Evolutionary conservation across 1,140 invertebrate genomes (phyloP).

Genomic region (Zaprionus tsacasi): DNA sequence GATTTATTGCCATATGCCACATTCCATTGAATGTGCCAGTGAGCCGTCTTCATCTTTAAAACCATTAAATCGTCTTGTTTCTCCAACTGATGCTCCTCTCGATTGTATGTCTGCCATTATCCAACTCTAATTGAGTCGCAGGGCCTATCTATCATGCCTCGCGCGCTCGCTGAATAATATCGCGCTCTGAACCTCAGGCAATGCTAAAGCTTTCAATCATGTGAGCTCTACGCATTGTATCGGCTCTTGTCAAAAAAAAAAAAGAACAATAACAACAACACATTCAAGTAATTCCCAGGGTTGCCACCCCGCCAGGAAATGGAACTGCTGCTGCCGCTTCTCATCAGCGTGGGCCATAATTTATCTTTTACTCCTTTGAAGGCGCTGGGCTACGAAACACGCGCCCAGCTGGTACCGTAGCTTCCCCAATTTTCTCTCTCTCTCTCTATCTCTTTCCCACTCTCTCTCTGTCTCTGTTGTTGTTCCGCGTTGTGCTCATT

Average conservation of each 20-base stretch:
- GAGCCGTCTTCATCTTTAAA: neutral
- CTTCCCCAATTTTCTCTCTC: neutral
- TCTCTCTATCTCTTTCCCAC: neutral
- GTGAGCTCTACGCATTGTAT: slow-evolving; percentile 35
- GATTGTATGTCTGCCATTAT: slow-evolving; percentile 41
- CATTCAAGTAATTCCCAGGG: slow-evolving; percentile 30
- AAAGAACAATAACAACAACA: slow-evolving; percentile 14
- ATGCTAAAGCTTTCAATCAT: slow-evolving; percentile 71
- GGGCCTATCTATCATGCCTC: slow-evolving; percentile 63
- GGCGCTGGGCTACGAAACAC: slow-evolving; percentile 13
- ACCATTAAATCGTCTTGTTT: slow-evolving; percentile 44
- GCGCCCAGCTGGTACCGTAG: slow-evolving; percentile 42
- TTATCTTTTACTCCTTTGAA: slow-evolving; percentile 78
- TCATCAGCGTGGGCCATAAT: slow-evolving; percentile 73
- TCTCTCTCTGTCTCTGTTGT: slow-evolving; percentile 25
- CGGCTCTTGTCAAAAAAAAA: slow-evolving; percentile 5
- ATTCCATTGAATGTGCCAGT: no score
- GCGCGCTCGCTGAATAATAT: slow-evolving; percentile 47
- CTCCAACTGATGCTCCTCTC: slow-evolving; percentile 29
- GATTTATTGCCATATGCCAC: no score
- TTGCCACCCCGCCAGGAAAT: slow-evolving; percentile 5
- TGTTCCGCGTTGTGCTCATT: slow-evolving; percentile 52
- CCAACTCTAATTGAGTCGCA: slow-evolving; percentile 68
- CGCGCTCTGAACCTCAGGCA: slow-evolving; percentile 52
- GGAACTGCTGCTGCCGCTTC: slow-evolving; percentile 34